phyloP scores from a whole-genome alignment of 2,797 vertebrate species.

The Argentina silus region DNA sequence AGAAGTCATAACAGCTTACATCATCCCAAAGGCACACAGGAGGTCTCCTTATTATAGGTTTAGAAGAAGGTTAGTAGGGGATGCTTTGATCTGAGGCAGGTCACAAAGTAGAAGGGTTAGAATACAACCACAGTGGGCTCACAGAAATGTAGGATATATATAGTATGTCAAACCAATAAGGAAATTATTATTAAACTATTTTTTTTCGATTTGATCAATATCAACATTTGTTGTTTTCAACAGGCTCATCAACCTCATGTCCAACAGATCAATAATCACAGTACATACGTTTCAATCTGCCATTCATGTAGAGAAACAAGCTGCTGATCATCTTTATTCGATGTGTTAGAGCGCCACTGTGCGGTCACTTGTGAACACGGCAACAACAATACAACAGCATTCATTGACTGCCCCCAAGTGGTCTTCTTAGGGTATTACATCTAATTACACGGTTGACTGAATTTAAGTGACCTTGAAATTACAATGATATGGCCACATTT shows the following conservation, averaged over 20 bases:
- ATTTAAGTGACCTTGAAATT: too few species aligned
- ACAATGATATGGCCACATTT: too few species aligned
- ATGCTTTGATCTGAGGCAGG: slow-evolving; percentile 1
- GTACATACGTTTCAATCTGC: neutral
- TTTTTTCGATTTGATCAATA: neutral
- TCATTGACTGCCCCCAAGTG: too few species aligned
- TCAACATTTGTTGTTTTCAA: neutral
- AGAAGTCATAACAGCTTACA: slow-evolving; percentile 20
- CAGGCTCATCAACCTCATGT: neutral
- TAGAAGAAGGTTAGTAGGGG: neutral
- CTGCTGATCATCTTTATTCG: neutral
- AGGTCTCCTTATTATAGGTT: neutral
- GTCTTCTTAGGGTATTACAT: neutral
- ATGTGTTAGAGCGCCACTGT: slow-evolving; percentile 40
- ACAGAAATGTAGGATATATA: too few species aligned
- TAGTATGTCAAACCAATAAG: too few species aligned
- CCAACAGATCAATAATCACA: neutral
- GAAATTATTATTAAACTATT: too few species aligned
- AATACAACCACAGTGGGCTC: too few species aligned
- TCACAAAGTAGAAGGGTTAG: neutral
- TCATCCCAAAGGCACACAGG: neutral
- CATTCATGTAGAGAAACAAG: neutral
- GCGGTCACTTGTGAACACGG: slow-evolving; percentile 45
- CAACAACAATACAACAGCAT: slow-evolving; percentile 11
- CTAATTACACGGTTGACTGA: too few species aligned